Evolutionary conservation across 2,888 invertebrate species (phyloP), one percentile per base, ranked within the genome.

Genomic region (Tipula confusa): DNA sequence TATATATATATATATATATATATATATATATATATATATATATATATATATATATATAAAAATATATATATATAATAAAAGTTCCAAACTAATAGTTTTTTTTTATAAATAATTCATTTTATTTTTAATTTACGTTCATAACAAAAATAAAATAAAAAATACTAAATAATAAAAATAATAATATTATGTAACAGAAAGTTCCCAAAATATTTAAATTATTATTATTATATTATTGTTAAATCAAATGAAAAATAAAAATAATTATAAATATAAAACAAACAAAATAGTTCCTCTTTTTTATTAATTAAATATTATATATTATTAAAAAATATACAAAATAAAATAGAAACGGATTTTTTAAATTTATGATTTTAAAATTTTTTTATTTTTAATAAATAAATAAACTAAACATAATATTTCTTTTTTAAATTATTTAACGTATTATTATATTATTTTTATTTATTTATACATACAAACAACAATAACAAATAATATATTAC

Each of bases 101-200:
- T 24, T 11, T 64, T 64, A 9, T 64, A 9, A 24, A 13, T 9
- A 24, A 64, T 24, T 64, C 2, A 11, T 64, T 64, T 64, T 64
- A 24, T 24, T n/a, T 43, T n/a, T n/a, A n/a, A 15, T 15, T 15
- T 64, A 24, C 4, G 6, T 33, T 33, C 33, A n/a, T 33, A 33
- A 31, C 31, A 6, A n/a, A n/a, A 48, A 64, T 64, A 11, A 9
- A 64, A 64, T 64, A 33, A n/a, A n/a, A n/a, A n/a, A 33, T 33
- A 33, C 33, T 33, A 64, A 38, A 38, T 38, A 38, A 38, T 31
- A n/a, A n/a, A 43, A n/a, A n/a, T n/a, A 64, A 64, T 64, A 64
- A 64, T 64, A 64, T 64, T 64, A 64, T 64, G 64, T 64, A 64
- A 64, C 64, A 64, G 64, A 64, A 64, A 64, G 64, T 64, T 64